phyloP scores from a whole-genome alignment of 2,888 invertebrate species.

The Norana najaformis region DNA sequence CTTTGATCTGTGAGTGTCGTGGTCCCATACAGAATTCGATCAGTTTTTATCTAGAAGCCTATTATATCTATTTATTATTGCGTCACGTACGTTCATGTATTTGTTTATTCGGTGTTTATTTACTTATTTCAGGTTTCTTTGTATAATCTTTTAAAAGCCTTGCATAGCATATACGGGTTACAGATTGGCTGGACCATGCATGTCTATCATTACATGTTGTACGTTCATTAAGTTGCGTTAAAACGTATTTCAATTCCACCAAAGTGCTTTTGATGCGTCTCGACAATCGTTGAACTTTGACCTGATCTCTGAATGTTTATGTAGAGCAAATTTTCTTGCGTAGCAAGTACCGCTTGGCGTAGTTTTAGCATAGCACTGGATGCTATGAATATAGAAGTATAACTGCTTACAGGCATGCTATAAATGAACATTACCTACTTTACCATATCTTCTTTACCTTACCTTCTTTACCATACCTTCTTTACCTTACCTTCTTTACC shows the following conservation, averaged over 20 bases:
- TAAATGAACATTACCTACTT: background rate
- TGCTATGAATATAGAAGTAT: background rate
- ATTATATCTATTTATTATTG: no score
- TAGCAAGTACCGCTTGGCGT: no score
- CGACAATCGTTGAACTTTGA: constrained; percentile 18
- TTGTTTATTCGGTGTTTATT: background rate
- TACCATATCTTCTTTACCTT: background rate
- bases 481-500: no score
- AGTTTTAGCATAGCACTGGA: constrained; percentile 1
- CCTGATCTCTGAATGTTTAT: background rate
- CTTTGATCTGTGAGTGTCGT: background rate
- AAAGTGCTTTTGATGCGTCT: constrained; percentile 9
- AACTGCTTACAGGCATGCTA: background rate
- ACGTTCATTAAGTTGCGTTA: background rate
- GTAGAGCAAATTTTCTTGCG: background rate
- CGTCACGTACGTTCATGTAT: no score
- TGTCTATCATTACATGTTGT: background rate
- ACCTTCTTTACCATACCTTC: background rate
- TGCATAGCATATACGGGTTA: constrained; percentile 13
- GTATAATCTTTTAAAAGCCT: background rate
- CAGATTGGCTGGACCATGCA: background rate
- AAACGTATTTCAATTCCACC: constrained; percentile 9
- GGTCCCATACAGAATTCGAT: no score
- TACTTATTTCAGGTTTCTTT: background rate
- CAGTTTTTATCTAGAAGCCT: background rate